Percentiles rank a stretch among this genome's conserved stretches.
phyloP scores from a whole-genome alignment of 2,888 invertebrate genomes.

The Julus scandinavius region DNA sequence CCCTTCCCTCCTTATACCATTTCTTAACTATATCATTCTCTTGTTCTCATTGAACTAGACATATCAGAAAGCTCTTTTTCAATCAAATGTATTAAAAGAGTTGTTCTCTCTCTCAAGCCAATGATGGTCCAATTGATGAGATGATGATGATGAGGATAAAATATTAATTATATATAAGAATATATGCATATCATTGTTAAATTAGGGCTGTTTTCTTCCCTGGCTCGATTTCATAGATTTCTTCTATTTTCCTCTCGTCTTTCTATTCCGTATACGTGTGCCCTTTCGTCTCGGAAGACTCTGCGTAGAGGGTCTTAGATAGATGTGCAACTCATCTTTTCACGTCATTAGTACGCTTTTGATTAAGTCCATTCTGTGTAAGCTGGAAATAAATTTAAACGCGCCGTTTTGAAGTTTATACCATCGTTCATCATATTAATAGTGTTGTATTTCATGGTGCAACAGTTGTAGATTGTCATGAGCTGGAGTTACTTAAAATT shows the following conservation, averaged over 20 bases:
- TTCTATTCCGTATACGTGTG: not conserved
- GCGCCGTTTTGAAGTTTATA: not conserved
- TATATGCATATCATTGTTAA: conserved; percentile 11
- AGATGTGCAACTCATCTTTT: not conserved
- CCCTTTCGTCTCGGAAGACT: not conserved
- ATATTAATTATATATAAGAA: conserved; percentile 18
- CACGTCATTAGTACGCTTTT: not conserved
- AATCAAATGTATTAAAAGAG: conserved; percentile 10
- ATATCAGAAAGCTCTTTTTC: conserved; percentile 9
- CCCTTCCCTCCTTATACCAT: not conserved
- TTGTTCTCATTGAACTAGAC: conserved; percentile 17
- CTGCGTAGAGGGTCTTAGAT: not conserved
- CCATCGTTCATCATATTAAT: too few species aligned
- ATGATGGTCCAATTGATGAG: not conserved
- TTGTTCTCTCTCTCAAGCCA: conserved; percentile 18
- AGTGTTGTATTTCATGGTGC: too few species aligned
- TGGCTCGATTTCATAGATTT: not conserved
- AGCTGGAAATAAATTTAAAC: not conserved
- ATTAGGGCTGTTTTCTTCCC: not conserved
- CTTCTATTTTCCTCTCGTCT: not conserved
- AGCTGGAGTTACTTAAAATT: too few species aligned
- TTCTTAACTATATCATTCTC: not conserved
- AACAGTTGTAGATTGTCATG: too few species aligned
- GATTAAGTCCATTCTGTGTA: not conserved
- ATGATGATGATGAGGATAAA: not conserved